phyloP scores from a whole-genome alignment of 2,888 invertebrate genomes.

The Copidosoma aretas region DNA sequence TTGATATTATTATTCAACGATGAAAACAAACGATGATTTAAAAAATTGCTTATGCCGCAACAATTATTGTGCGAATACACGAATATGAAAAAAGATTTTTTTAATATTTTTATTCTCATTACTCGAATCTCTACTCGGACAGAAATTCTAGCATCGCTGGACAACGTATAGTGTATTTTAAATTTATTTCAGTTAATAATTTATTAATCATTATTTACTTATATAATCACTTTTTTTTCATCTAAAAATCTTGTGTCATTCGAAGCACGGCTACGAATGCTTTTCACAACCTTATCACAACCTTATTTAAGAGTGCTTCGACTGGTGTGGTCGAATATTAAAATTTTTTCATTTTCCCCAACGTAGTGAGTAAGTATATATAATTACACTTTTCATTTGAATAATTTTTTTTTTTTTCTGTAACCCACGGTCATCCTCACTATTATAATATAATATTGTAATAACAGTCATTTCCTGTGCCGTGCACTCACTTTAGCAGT shows the following conservation, averaged over 20 bases:
- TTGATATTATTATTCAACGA: not conserved
- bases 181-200: constrained; percentile 17
- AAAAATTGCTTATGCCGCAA: not conserved
- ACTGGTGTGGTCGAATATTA: constrained; percentile 47
- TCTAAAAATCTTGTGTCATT: constrained; percentile 54
- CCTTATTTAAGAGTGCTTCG: constrained; percentile 59
- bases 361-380: constrained; percentile 3
- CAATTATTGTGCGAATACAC: not conserved
- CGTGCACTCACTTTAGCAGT: no score
- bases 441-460: no score
- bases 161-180: constrained; percentile 20
- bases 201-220: constrained; percentile 23
- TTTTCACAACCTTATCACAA: constrained; percentile 63
- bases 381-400: no score
- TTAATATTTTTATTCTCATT: constrained; percentile 1
- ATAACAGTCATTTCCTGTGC: no score
- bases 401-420: not conserved
- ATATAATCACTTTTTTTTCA: not conserved
- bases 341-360: constrained; percentile 22
- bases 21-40: constrained; percentile 3
- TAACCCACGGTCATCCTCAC: not conserved
- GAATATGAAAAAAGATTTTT: constrained; percentile 1
- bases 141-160: constrained; percentile 36
- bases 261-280: constrained; percentile 58
- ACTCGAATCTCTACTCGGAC: constrained; percentile 25